Evolutionary conservation across 2,888 invertebrate genomes (phyloP).

Genomic region (Catonia carolina): DNA sequence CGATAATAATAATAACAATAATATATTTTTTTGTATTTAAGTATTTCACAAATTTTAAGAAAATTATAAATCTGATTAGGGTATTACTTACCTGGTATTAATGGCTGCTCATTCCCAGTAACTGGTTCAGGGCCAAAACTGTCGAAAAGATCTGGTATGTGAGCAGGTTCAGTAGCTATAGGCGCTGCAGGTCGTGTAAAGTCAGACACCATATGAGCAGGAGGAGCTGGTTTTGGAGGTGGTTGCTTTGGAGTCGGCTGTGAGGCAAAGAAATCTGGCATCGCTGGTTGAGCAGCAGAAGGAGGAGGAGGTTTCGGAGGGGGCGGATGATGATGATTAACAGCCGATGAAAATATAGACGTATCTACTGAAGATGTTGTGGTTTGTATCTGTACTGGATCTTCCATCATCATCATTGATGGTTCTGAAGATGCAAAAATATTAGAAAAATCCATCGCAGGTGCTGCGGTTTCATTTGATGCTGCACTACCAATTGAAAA

Average conservation of each 20-base stretch:
- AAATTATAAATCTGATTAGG: no score
- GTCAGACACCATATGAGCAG: no score
- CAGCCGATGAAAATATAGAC: conserved; percentile 28
- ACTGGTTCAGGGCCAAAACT: conserved; percentile 3
- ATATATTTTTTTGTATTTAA: no score
- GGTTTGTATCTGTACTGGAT: no score
- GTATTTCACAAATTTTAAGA: no score
- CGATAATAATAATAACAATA: no score
- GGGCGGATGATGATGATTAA: background rate
- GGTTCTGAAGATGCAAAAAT: conserved; percentile 18
- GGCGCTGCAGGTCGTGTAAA: no score
- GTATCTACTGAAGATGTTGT: no score
- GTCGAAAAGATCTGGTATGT: conserved; percentile 2
- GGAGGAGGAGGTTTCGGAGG: no score
- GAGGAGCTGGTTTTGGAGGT: background rate
- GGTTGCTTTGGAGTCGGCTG: background rate
- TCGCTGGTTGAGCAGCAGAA: background rate
- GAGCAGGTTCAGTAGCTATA: no score
- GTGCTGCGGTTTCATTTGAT: conserved; percentile 42
- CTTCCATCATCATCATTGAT: background rate
- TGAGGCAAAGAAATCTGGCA: background rate
- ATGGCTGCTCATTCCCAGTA: background rate
- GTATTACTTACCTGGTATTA: background rate
- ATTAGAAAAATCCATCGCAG: conserved; percentile 28
- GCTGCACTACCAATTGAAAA: conserved; percentile 44